Conservation (phyloP, 2,888 invertebrate species). For the Synanthedon formicaeformis region DNA sequence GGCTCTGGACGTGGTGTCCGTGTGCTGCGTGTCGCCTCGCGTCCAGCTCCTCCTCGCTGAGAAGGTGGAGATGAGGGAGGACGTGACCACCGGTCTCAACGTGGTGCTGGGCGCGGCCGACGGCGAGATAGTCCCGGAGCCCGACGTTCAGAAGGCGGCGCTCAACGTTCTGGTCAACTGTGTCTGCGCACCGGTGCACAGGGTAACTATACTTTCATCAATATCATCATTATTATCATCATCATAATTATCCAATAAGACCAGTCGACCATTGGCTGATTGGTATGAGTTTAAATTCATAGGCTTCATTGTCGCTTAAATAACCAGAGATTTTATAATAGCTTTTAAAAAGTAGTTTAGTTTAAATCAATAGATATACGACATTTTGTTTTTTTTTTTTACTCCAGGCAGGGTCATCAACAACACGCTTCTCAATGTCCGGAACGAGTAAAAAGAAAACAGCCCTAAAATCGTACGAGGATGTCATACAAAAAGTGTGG, state of each 20-base stretch:
- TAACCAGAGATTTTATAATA: too few relatives aligned
- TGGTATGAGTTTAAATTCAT: too few relatives aligned
- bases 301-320: too few relatives aligned
- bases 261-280: too few relatives aligned
- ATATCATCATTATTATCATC: too few relatives aligned
- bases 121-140: slow-evolving; percentile 90
- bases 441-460: slow-evolving; percentile 74
- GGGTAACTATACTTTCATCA: slow-evolving; percentile 62
- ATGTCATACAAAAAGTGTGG: slow-evolving; percentile 93
- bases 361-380: background rate
- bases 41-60: slow-evolving; percentile 81
- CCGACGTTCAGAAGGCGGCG: slow-evolving; percentile 93
- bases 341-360: too few relatives aligned
- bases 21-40: slow-evolving; percentile 90
- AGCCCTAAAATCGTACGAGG: slow-evolving; percentile 79
- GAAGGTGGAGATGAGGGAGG: slow-evolving; percentile 81
- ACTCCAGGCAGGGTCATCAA: slow-evolving; percentile 53
- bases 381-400: slow-evolving; percentile 1
- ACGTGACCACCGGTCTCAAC: slow-evolving; percentile 82
- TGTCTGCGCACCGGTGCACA: slow-evolving; percentile 89
- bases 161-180: slow-evolving; percentile 92
- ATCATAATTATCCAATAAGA: too few relatives aligned
- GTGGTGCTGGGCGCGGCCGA: slow-evolving; percentile 89
- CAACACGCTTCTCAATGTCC: slow-evolving; percentile 50
- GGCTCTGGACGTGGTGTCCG: slow-evolving; percentile 85